A percentile compares a stretch with the other conserved stretches of the same genome.
Evolutionary conservation across 2,888 invertebrate species (phyloP).

Genomic region (Nemotelus pantherinus): DNA sequence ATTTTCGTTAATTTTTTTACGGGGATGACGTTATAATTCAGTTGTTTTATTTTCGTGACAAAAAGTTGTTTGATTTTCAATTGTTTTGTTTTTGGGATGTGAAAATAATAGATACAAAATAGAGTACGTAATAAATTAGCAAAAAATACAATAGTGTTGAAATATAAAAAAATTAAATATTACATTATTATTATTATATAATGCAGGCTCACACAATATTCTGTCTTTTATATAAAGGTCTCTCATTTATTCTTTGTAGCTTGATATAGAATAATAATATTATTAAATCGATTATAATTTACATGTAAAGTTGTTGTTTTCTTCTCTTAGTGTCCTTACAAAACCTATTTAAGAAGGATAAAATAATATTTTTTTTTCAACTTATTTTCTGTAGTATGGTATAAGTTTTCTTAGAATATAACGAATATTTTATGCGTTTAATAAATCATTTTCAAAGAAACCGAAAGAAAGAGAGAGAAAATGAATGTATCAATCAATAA

Average conservation of each 20-base stretch:
- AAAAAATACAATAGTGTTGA: constrained; percentile 38
- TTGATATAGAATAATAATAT: background rate
- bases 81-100: background rate
- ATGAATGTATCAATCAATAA: constrained; percentile 25
- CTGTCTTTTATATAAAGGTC: constrained; percentile 35
- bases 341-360: constrained; percentile 39
- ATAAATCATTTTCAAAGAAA: background rate
- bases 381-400: background rate
- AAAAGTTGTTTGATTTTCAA: background rate
- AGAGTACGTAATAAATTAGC: constrained; percentile 39
- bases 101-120: constrained; percentile 10
- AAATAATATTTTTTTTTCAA: constrained; percentile 10
- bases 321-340: background rate
- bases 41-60: constrained; percentile 4
- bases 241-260: constrained; percentile 40
- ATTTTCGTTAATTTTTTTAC: no score
- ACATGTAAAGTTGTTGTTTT: constrained; percentile 26
- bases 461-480: constrained; percentile 2
- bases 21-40: background rate
- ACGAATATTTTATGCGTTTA: background rate
- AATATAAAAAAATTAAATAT: constrained; percentile 42
- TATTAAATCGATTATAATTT: constrained; percentile 21
- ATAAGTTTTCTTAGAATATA: background rate
- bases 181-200: constrained; percentile 23
- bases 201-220: constrained; percentile 40